Base-by-base conservation (phyloP, 2,888 invertebrate species). In the Alviniconcha strummeri region DNA sequence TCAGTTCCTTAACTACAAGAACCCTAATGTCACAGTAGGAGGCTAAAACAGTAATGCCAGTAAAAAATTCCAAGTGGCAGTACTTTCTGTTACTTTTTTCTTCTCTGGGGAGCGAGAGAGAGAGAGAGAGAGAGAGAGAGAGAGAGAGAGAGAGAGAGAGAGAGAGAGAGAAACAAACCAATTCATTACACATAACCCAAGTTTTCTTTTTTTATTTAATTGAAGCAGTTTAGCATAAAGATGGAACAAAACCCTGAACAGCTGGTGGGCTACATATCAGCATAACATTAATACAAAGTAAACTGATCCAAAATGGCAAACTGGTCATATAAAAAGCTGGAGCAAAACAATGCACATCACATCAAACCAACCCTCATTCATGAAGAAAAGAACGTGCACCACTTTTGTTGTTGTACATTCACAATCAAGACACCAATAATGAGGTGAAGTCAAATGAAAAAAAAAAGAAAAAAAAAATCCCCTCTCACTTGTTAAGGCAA, bases 151-250 rank as follows among this genome's bases (percentile, higher is more conserved):
- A n/a, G 69, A n/a, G 69, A n/a, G 69, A n/a, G 69, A n/a, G 69
- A n/a, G 69, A 69, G 69, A 69, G 69, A n/a, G 69, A 69, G 69
- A 69, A 7, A n/a, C 8, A 74, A 71, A n/a, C 19, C 1, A 71
- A n/a, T 8, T 19, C 17, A n/a, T 17, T 71, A 17, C 7, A 17
- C 19, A n/a, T 17, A 4, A 56, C 55, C 9, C 5, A n/a, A 64
- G 36, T 74, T 52, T 74, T 74, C 36, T 78, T 1, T 64, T 64
- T n/a, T 78, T 36, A 11, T 57, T 76, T 57, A 64, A 69, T 69
- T 17, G 52, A 80, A 80, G 80, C 80, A 69, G 79, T 80, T 80
- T 80, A 80, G 80, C 80, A 69, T 80, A 69, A 80, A 64, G 69
- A 55, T 11, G 80, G 69, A 80, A 80, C 69, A n/a, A 80, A 80